Conservation (phyloP, 2,888 invertebrate species). For the Charanyca ferruginea region DNA sequence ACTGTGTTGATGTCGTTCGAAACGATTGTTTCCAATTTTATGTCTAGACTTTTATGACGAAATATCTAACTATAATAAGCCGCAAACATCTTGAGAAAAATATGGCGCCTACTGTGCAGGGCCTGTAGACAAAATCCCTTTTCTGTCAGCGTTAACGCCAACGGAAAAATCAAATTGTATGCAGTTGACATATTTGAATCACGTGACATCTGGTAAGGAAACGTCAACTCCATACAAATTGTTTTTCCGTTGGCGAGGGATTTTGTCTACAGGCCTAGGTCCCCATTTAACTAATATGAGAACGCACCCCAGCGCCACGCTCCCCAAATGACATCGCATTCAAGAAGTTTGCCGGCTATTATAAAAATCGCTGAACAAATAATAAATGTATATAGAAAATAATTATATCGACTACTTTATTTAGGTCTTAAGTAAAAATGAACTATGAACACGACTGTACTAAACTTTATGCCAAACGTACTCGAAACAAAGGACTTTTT, state of each 20-base stretch:
- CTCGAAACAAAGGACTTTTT: constrained; percentile 39
- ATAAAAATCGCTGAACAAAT: constrained; percentile 27
- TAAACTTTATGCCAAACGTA: constrained; percentile 56
- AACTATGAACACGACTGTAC: constrained; percentile 58
- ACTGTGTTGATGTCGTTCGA: constrained; percentile 55
- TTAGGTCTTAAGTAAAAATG: constrained; percentile 51
- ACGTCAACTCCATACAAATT: no score
- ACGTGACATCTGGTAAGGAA: no score
- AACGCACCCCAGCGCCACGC: not conserved
- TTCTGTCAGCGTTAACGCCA: no score
- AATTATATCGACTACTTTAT: constrained; percentile 54
- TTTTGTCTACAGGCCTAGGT: no score
- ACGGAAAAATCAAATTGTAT: no score
- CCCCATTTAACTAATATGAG: not conserved
- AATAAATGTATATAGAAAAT: constrained; percentile 50
- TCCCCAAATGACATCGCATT: not conserved
- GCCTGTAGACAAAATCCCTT: no score
- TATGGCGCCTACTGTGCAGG: no score
- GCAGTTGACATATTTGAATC: no score
- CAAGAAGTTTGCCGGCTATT: not conserved
- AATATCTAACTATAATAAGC: constrained; percentile 13
- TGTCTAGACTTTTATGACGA: constrained; percentile 37
- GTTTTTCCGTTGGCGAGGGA: no score
- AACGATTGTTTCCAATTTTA: constrained; percentile 59
- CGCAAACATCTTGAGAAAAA: not conserved